Evolutionary conservation across 2,113 vertebrate genomes (phyloP).

Genomic region (Mesitornis unicolor): DNA sequence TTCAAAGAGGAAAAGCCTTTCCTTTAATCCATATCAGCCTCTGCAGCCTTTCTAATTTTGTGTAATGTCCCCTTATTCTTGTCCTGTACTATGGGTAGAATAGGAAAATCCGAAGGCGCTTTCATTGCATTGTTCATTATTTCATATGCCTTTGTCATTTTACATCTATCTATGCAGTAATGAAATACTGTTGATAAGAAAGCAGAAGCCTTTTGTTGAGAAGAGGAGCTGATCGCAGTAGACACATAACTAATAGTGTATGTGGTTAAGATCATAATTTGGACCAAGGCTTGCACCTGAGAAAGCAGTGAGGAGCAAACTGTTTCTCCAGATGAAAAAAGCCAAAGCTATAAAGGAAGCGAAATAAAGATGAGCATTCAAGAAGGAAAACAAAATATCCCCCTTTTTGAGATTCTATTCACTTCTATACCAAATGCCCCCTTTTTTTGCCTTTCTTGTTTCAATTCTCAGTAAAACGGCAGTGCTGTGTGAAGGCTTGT

Average conservation of each 20-base stretch:
- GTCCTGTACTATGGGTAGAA: conserved; percentile 35
- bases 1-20: conserved; percentile 48
- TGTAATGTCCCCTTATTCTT: conserved; percentile 53
- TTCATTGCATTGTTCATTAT: conserved; percentile 41
- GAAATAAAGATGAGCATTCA: neutral
- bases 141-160: conserved; percentile 49
- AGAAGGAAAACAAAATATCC: neutral
- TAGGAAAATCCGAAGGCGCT: conserved; percentile 49
- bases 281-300: neutral
- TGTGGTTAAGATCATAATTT: conserved; percentile 19
- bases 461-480: neutral
- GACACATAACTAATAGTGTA: conserved; percentile 37
- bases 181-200: conserved; percentile 35
- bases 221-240: conserved; percentile 37
- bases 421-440: neutral
- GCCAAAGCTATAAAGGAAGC: neutral
- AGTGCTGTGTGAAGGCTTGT: neutral
- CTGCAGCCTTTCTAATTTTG: conserved; percentile 64
- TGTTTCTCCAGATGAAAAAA: neutral
- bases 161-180: neutral
- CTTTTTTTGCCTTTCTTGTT: neutral
- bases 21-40: conserved; percentile 59
- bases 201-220: conserved; percentile 40
- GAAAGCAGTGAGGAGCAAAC: neutral
- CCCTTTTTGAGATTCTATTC: neutral